Evolutionary conservation across 1,140 invertebrate genomes (phyloP).

Genomic region (Heliconius hewitsoni): DNA sequence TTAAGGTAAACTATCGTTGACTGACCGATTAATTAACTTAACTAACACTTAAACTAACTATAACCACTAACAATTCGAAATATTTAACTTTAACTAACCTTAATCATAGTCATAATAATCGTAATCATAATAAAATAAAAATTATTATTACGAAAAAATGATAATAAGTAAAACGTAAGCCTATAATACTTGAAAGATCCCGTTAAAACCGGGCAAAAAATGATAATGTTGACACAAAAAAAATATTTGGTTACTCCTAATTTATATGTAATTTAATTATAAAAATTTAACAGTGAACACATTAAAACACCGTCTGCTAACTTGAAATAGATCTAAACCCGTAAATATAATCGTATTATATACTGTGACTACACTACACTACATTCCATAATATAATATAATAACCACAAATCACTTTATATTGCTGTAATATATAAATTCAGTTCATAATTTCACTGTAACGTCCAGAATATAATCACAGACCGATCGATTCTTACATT

Average conservation of each 20-base stretch:
- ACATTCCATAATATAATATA: conserved; percentile 43
- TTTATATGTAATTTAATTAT: conserved; percentile 43
- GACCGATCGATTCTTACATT: conserved; percentile 15
- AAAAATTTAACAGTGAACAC: conserved; percentile 73
- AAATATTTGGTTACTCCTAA: conserved; percentile 64
- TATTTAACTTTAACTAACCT: conserved; percentile 56
- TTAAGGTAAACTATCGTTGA: conserved; percentile 69
- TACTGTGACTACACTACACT: conserved; percentile 62
- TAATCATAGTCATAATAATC: conserved; percentile 32
- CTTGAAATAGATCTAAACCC: conserved; percentile 75
- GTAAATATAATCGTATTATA: conserved; percentile 74
- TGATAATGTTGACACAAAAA: conserved; percentile 49
- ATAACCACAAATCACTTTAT: conserved; percentile 42
- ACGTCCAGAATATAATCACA: conserved; percentile 28
- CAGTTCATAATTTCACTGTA: conserved; percentile 43
- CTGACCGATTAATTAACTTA: conserved; percentile 53
- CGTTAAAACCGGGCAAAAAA: conserved; percentile 71
- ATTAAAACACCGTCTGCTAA: conserved; percentile 64
- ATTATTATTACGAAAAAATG: conserved; percentile 28
- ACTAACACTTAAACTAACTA: conserved; percentile 62
- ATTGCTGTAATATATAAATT: conserved; percentile 48
- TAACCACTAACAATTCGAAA: conserved; percentile 65
- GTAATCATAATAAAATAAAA: conserved; percentile 52
- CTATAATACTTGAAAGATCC: conserved; percentile 77
- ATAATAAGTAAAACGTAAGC: conserved; percentile 41